Conservation (phyloP, 2,888 invertebrate species). For the Portevinia maculata region DNA sequence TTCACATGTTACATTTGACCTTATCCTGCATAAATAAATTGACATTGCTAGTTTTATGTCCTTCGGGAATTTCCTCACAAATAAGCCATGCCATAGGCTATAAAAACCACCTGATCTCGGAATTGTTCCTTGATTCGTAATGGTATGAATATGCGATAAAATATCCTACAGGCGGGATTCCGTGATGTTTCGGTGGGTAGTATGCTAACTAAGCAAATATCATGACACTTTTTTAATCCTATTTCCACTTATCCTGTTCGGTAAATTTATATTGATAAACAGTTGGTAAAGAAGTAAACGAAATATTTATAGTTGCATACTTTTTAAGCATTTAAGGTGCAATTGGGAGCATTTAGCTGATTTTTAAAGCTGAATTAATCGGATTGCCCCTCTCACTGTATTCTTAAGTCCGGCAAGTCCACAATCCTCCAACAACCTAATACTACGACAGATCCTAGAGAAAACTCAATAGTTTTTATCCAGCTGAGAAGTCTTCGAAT, state of each 20-base stretch:
- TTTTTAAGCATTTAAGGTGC: too few species aligned
- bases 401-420: too few species aligned
- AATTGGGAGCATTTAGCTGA: too few species aligned
- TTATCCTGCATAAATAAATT: constrained; percentile 28
- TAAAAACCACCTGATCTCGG: constrained; percentile 61
- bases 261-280: background rate
- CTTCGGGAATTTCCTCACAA: constrained; percentile 33
- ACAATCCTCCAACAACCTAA: too few species aligned
- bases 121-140: constrained; percentile 54
- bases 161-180: constrained; percentile 51
- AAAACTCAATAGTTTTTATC: too few species aligned
- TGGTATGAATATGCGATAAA: constrained; percentile 44
- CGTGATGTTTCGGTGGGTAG: background rate
- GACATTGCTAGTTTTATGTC: constrained; percentile 19
- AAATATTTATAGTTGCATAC: too few species aligned
- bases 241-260: background rate
- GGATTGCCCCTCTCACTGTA: too few species aligned
- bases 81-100: constrained; percentile 29
- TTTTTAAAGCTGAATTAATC: too few species aligned
- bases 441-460: too few species aligned
- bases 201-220: constrained; percentile 29
- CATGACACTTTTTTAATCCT: constrained; percentile 28
- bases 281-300: too few species aligned
- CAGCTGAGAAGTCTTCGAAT: too few species aligned
- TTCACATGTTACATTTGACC: too few species aligned